Base-by-base conservation (phyloP, 2,797 vertebrate genomes). In the Pantherophis alleghaniensis region DNA sequence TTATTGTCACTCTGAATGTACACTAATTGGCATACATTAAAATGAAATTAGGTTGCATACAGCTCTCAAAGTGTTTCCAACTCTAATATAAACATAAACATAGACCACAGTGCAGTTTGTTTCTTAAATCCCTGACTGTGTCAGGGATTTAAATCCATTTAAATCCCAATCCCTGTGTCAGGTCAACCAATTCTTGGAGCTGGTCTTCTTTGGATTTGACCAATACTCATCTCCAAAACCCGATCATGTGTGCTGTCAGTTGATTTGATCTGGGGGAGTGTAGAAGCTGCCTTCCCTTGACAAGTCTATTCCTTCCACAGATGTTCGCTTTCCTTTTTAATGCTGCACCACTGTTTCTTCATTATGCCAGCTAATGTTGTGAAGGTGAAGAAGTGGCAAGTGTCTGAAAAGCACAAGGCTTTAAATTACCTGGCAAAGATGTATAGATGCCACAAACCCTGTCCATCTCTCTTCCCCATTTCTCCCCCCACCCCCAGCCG, bases 371-470 rank as follows among this genome's bases (percentile, higher is more conserved):
- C 90, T n/a, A 0, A 79, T 5, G 7, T 90, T 11, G 0, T 32
- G 91, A 92, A 90, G 91, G 95, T 86, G 0, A 0, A 0, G 66
- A 79, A 94, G 89, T 7, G 93, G 92, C 94, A 42, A 74, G 94
- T 95, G 74, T 87, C 61, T 74, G 92, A 86, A 0, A 96, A 95
- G 88, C 4, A 0, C 91, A 37, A 24, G 92, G 1, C 22, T 95
- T 97, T 96, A 94, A 96, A 94, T 96, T 94, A 97, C 87, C 86
- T n/a, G 57, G 87, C 56, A 1, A 1, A 86, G 91, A 87, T 90
- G 92, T 95, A 66, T 92, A 83, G 42, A 22, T 88, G 0, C 93
- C 94, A 92, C 94, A 86, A 92, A 92, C 66, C 93, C 92, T 90
- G 95, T 91, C 93, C 91, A 26, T 95, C 95, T 96, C 94, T 94